A percentile compares a stretch with the other conserved stretches of the same genome.
These are phyloP conservation scores for Drosophila ambigua DNA, from an alignment of 1,140 invertebrate species.

Conservation along the genomic window DNA sequence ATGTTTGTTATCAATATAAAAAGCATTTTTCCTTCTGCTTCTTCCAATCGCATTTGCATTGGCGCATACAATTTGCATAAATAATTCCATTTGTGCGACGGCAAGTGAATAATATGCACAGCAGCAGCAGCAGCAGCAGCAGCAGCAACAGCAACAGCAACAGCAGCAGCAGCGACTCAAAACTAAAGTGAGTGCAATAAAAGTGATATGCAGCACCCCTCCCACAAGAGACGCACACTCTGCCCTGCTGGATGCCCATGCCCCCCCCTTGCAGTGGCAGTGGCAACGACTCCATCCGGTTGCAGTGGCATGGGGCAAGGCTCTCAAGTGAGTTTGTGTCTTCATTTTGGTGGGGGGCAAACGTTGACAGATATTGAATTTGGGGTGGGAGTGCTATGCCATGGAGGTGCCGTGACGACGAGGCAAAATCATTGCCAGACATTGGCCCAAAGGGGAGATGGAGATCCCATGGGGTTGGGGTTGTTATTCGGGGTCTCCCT, in stretches of 20 bases:
- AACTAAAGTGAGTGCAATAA: conserved; percentile 54
- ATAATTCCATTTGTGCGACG: conserved; percentile 53
- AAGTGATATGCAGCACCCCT: conserved; percentile 35
- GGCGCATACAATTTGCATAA: conserved; percentile 76
- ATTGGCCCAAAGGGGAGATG: too few species aligned
- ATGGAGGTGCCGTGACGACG: too few species aligned
- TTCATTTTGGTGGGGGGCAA: background rate
- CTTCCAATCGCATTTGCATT: conserved; percentile 47
- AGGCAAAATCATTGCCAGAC: too few species aligned
- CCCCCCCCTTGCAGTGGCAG: conserved; percentile 32
- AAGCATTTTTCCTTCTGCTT: conserved; percentile 30
- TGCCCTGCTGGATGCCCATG: conserved; percentile 1
- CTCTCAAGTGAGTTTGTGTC: conserved; percentile 9
- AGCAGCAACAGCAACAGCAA: conserved; percentile 16
- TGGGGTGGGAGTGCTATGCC: too few species aligned
- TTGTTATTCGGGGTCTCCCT: too few species aligned
- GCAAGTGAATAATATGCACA: conserved; percentile 48
- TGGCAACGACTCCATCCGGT: conserved; percentile 3
- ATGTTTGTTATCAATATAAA: conserved; percentile 74
- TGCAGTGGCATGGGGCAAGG: conserved; percentile 27
- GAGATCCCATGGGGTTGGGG: too few species aligned
- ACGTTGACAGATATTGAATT: conserved; percentile 31
- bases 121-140: conserved; percentile 10
- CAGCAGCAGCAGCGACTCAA: conserved; percentile 22
- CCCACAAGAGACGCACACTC: background rate